Evolutionary conservation across 2,888 invertebrate genomes (phyloP), one percentile per base, ranked within the genome.

Genomic region (Mythimna pallens): DNA sequence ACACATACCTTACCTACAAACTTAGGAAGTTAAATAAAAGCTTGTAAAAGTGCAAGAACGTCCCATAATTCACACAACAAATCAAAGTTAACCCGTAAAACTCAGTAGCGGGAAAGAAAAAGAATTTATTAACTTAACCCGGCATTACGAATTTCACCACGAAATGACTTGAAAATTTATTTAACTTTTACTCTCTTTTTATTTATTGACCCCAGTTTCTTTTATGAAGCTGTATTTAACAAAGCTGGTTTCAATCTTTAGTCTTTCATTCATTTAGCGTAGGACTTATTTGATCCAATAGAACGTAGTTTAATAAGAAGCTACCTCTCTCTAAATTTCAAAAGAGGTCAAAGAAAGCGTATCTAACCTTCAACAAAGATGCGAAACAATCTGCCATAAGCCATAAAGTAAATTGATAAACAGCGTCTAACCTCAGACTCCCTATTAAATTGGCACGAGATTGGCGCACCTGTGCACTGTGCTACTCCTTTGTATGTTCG

Each of bases 271-370:
- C 9, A 3, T 20, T 20, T 52, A 20, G 25, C 14, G 14, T 9
- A 12, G 7, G 22, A 36, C 43, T 30, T 74, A 64, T 59, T 76
- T 14, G 9, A 54, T 36, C 8, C 63, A 62, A 14, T 65, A 52
- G 25, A 50, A 40, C 12, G 34, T 34, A 52, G 17, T 34, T 10
- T 54, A 36, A 43, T 68, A 58, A 64, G 58, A 34, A 70, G 20
- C 47, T 54, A 20, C 55, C 52, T 62, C 61, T n/a, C 59, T 74
- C 69, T 64, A 59, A 59, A 75, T 70, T 64, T 75, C 79, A 90
- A 89, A 88, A 87, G 83, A 90, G 89, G 89, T 85, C 82, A 86
- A 78, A 83, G 88, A 90, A 89, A 87, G 79, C 82, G 84, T 65
- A 62, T 25, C 65, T 79, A 79, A 87, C 85, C 67, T 72, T 65